These are phyloP conservation scores for Toxotes chatareus DNA, from an alignment of 2,113 vertebrate genomes.

Conservation along the genomic window DNA sequence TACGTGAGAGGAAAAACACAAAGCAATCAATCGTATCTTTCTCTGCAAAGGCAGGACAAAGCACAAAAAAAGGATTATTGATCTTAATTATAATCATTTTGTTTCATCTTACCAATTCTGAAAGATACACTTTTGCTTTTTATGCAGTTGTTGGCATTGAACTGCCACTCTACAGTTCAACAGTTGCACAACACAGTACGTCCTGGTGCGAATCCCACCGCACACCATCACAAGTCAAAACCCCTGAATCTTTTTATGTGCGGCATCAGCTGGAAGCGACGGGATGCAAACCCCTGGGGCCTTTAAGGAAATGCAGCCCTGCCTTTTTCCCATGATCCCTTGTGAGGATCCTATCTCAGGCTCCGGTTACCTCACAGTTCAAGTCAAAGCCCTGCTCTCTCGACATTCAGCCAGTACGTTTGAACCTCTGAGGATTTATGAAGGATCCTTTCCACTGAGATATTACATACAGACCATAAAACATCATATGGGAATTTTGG, in stretches of 20 bases:
- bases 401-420: not conserved
- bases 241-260: not conserved
- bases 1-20: not conserved
- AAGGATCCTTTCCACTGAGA: not conserved
- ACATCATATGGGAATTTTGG: not conserved
- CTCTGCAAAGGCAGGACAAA: too few relatives aligned
- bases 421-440: not conserved
- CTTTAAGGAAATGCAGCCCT: slow-evolving; percentile 45
- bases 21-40: not conserved
- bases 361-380: slow-evolving; percentile 60
- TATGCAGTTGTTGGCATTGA: not conserved
- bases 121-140: too few relatives aligned
- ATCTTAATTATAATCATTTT: too few relatives aligned
- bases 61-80: not conserved
- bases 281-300: slow-evolving; percentile 5
- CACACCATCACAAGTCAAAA: not conserved
- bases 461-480: not conserved
- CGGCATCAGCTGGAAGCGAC: not conserved
- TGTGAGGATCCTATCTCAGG: slow-evolving; percentile 64
- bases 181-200: not conserved
- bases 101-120: too few relatives aligned
- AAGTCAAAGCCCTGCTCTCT: slow-evolving; percentile 14
- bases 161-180: too few relatives aligned
- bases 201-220: not conserved
- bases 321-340: slow-evolving; percentile 50